phyloP scores from a whole-genome alignment of 1,140 invertebrate species.

The Ridgeia piscesae region DNA sequence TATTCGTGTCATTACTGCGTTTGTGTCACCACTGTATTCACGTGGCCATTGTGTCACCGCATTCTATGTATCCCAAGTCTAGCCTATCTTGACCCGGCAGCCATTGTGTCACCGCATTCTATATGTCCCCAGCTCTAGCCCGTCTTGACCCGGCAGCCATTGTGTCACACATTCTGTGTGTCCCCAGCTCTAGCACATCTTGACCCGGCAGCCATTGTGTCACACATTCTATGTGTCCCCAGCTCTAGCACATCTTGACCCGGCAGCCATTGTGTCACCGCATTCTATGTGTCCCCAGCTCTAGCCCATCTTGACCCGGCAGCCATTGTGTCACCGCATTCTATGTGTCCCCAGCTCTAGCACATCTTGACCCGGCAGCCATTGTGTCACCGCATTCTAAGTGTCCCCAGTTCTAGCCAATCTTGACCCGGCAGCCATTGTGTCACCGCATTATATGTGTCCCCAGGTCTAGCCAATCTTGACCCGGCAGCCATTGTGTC shows the following conservation, averaged over 20 bases:
- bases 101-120: conserved; percentile 34
- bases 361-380: conserved; percentile 49
- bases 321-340: conserved; percentile 36
- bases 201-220: conserved; percentile 50
- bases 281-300: not conserved
- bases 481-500: conserved; percentile 50
- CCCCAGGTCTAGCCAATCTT: conserved; percentile 33
- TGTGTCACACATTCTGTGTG: conserved; percentile 23
- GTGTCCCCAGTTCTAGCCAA: conserved; percentile 20
- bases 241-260: conserved; percentile 42
- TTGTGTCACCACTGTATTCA: too few species aligned
- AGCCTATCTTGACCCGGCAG: conserved; percentile 47
- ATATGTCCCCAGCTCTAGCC: conserved; percentile 15
- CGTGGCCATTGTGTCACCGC: too few species aligned
- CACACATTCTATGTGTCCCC: not conserved
- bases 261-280: conserved; percentile 42
- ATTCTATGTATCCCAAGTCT: not conserved
- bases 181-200: conserved; percentile 33
- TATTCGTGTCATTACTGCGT: too few species aligned
- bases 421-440: conserved; percentile 53
- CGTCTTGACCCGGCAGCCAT: conserved; percentile 51
- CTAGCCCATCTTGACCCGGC: conserved; percentile 47
- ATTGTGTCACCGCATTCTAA: conserved; percentile 30
- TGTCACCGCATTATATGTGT: not conserved
- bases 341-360: conserved; percentile 10